A percentile compares a stretch with the other conserved stretches of the same genome.
Evolutionary conservation across 2,888 invertebrate species (phyloP).

Genomic region (Drosophila mercatorum): DNA sequence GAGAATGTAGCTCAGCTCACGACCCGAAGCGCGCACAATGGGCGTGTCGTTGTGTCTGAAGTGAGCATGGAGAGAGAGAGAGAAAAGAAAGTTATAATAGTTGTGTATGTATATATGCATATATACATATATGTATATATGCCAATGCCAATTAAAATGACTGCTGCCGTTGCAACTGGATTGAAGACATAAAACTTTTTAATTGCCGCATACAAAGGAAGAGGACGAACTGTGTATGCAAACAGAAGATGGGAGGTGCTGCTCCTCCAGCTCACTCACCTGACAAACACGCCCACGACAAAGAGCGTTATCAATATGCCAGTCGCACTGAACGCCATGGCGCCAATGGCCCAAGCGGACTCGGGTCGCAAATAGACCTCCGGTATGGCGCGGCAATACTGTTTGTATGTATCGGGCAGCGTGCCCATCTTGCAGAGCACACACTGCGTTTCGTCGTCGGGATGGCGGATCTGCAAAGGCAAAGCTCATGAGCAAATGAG

Average conservation of each 20-base stretch:
- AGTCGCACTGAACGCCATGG: constrained; percentile 94
- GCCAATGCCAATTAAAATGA: constrained; percentile 38
- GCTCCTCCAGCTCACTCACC: constrained; percentile 67
- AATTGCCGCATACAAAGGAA: constrained; percentile 28
- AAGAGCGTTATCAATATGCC: constrained; percentile 93
- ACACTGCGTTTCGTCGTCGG: constrained; percentile 93
- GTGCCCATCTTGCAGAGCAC: constrained; percentile 92
- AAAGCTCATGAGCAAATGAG: background rate
- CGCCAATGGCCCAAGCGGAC: constrained; percentile 96
- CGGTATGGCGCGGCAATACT: constrained; percentile 90
- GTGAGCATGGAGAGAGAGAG: background rate
- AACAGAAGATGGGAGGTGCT: background rate
- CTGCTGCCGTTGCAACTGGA: constrained; percentile 14
- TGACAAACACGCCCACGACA: constrained; percentile 92
- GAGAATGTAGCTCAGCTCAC: constrained; percentile 95
- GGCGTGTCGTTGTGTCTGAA: constrained; percentile 94
- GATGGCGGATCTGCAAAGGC: constrained; percentile 89
- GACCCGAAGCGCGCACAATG: constrained; percentile 97
- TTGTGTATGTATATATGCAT: background rate
- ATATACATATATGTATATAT: background rate
- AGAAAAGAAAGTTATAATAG: constrained; percentile 4
- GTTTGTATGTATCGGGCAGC: constrained; percentile 91
- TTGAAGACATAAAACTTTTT: constrained; percentile 39
- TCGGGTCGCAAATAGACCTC: constrained; percentile 92
- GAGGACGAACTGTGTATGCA: background rate